These are phyloP conservation scores for Porites divaricata DNA, from an alignment of 92 coral and sea anemone species.

Conservation along the genomic window DNA sequence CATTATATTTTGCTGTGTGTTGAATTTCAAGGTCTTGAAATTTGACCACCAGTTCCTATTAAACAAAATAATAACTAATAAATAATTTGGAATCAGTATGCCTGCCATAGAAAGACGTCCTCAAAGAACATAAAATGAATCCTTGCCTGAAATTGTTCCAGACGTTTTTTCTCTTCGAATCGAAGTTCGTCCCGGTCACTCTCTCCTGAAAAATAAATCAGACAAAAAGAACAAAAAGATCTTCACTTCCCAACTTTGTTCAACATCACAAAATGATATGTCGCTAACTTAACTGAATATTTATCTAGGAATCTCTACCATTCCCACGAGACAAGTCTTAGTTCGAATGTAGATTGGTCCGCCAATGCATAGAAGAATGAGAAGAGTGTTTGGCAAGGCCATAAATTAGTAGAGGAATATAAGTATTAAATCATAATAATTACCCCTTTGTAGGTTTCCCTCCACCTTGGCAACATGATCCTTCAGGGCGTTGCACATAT, in stretches of 20 bases:
- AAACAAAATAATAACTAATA: neutral
- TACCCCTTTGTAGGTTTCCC: conserved; percentile 82
- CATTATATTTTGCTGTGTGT: conserved; percentile 80
- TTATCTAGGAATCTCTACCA: no score
- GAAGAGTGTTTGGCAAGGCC: no score
- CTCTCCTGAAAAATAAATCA: conserved; percentile 67
- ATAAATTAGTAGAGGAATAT: no score
- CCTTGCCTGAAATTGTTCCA: conserved; percentile 89
- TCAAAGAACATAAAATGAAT: no score
- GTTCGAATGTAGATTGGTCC: no score
- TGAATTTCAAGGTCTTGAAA: conserved; percentile 93
- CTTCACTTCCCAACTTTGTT: neutral
- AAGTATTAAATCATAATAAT: neutral
- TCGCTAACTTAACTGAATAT: no score
- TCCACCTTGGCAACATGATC: conserved; percentile 88
- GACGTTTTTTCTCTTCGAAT: conserved; percentile 82
- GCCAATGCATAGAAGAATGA: no score
- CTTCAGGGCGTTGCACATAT: conserved; percentile 89
- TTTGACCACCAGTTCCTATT: conserved; percentile 90
- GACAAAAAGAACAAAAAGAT: neutral
- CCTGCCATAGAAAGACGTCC: neutral
- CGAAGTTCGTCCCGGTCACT: conserved; percentile 91
- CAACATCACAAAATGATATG: neutral
- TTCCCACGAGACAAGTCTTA: no score
- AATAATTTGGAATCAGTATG: neutral